A percentile compares a stretch with the other conserved stretches of the same genome.
phyloP scores from a whole-genome alignment of 1,140 invertebrate species.

The Coptotermes formosanus region DNA sequence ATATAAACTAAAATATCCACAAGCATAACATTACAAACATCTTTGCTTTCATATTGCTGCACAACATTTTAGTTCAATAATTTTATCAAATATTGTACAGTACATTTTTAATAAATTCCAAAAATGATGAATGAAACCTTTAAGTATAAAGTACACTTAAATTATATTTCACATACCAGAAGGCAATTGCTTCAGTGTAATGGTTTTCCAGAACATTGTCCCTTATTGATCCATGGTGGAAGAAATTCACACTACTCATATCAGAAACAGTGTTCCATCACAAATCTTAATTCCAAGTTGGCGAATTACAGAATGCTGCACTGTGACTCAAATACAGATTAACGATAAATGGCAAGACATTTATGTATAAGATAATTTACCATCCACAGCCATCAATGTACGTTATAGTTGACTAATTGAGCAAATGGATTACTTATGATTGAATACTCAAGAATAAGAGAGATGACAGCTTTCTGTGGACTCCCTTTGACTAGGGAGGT shows the following conservation, averaged over 20 bases:
- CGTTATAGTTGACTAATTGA: slow-evolving; percentile 13
- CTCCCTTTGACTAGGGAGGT: background rate
- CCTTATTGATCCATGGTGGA: background rate
- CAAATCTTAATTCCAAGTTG: background rate
- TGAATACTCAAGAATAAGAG: background rate
- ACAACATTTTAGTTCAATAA: background rate
- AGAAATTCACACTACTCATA: background rate
- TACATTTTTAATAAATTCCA: background rate
- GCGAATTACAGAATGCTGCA: background rate
- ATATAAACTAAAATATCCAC: background rate
- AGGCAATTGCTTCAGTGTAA: background rate
- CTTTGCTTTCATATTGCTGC: background rate
- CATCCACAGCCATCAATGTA: slow-evolving; percentile 2
- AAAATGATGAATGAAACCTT: background rate
- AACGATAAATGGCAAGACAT: background rate
- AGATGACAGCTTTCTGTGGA: background rate
- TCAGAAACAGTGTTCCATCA: background rate
- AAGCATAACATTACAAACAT: background rate
- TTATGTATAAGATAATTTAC: slow-evolving; percentile 14
- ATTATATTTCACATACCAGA: background rate
- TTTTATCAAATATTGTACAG: background rate
- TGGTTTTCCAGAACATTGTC: background rate
- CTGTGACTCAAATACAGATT: background rate
- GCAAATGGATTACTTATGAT: slow-evolving; percentile 8
- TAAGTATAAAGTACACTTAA: background rate